A percentile compares a stretch with the other conserved stretches of the same genome.
Evolutionary conservation across 2,113 vertebrate genomes (phyloP).

Genomic region (Poeciliopsis prolifica): DNA sequence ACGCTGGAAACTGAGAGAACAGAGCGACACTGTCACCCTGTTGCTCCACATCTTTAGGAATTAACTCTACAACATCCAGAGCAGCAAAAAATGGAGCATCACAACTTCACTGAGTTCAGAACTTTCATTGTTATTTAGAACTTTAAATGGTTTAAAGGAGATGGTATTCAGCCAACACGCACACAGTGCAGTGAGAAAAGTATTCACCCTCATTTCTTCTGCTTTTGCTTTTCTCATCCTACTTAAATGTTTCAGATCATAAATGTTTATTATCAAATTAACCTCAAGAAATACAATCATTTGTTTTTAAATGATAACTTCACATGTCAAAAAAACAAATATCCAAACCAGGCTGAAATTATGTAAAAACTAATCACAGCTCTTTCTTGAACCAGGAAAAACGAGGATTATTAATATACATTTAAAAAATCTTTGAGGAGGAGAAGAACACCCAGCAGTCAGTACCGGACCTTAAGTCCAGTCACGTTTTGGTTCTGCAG

Average conservation of each 20-base stretch:
- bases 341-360: too few species aligned
- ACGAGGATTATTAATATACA: background rate
- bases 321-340: background rate
- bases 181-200: background rate
- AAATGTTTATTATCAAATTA: background rate
- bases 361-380: background rate
- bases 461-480: too few species aligned
- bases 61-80: too few species aligned
- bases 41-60: background rate
- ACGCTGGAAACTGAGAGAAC: slow-evolving; percentile 85
- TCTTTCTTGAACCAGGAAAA: background rate
- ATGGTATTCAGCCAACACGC: too few species aligned
- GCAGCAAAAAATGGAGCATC: too few species aligned
- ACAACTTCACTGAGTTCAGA: too few species aligned
- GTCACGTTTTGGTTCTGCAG: too few species aligned
- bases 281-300: background rate
- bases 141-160: too few species aligned
- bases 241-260: background rate
- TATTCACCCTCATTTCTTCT: background rate
- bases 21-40: too few species aligned
- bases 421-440: background rate
- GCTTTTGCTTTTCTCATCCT: background rate
- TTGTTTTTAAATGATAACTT: background rate
- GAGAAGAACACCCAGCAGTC: too few species aligned
- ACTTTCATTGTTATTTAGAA: too few species aligned